Percentiles rank a stretch among this genome's conserved stretches.
These are phyloP conservation scores for Ashinkailepas kermadecensis DNA, from an alignment of 2,888 invertebrate genomes.

Conservation along the genomic window DNA sequence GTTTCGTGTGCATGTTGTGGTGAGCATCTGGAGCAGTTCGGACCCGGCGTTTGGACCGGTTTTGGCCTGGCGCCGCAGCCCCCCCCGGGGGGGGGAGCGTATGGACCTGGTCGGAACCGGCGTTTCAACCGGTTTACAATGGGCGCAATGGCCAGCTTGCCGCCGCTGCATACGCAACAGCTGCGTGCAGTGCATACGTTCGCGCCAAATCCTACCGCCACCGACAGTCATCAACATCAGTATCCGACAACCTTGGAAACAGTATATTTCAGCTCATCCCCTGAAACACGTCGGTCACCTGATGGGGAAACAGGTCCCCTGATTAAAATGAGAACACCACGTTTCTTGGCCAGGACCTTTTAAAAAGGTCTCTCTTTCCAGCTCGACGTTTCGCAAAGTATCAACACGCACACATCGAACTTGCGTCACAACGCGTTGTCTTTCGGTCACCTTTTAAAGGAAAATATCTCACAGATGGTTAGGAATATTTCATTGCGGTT, in stretches of 20 bases:
- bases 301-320: neutral
- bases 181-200: no score
- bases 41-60: no score
- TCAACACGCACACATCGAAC: neutral
- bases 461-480: neutral
- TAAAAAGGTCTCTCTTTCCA: neutral
- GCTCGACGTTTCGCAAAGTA: neutral
- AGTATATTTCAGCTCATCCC: constrained; percentile 4
- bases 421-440: neutral
- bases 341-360: constrained; percentile 4
- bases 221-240: no score
- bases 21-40: no score
- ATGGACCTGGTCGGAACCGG: no score
- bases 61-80: no score
- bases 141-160: no score
- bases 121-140: no score
- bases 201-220: no score
- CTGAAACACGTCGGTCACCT: neutral
- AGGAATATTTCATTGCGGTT: neutral
- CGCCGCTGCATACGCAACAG: no score
- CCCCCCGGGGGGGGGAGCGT: no score
- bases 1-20: no score
- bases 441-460: neutral
- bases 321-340: neutral
- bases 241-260: neutral